Evolutionary conservation across 2,888 invertebrate species (phyloP).

Genomic region (Hypena proboscidalis): DNA sequence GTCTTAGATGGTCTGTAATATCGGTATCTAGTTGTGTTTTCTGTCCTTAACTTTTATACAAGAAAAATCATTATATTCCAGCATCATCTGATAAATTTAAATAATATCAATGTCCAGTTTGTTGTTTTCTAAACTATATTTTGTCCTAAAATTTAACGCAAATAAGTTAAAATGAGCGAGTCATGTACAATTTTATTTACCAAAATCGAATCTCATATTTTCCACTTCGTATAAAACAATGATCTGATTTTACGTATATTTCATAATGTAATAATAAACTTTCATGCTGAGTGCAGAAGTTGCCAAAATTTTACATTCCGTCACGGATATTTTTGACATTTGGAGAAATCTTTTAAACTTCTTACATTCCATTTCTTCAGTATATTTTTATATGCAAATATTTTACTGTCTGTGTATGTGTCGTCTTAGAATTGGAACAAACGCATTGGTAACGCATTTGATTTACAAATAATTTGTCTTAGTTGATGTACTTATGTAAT

Average conservation of each 20-base stretch:
- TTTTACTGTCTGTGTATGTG: conserved; percentile 15
- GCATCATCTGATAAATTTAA: no score
- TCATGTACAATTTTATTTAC: conserved; percentile 31
- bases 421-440: conserved; percentile 24
- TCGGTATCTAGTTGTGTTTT: conserved; percentile 1
- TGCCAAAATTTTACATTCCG: conserved; percentile 28
- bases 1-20: conserved; percentile 2
- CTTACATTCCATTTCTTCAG: conserved; percentile 62
- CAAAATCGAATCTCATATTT: conserved; percentile 35
- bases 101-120: no score
- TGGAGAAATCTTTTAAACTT: conserved; percentile 32
- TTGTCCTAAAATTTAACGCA: conserved; percentile 11
- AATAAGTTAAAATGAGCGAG: conserved; percentile 15
- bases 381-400: conserved; percentile 46
- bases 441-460: conserved; percentile 32
- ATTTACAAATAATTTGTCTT: conserved; percentile 23
- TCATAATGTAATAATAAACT: no score
- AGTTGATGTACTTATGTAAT: conserved; percentile 37
- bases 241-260: conserved; percentile 5
- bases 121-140: no score
- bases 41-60: conserved; percentile 5
- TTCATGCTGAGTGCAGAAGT: conserved; percentile 9
- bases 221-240: conserved; percentile 7
- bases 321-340: conserved; percentile 27
- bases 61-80: not conserved